phyloP scores from a whole-genome alignment of 2,797 vertebrate genomes.

The Enteromius fasciolatus region DNA sequence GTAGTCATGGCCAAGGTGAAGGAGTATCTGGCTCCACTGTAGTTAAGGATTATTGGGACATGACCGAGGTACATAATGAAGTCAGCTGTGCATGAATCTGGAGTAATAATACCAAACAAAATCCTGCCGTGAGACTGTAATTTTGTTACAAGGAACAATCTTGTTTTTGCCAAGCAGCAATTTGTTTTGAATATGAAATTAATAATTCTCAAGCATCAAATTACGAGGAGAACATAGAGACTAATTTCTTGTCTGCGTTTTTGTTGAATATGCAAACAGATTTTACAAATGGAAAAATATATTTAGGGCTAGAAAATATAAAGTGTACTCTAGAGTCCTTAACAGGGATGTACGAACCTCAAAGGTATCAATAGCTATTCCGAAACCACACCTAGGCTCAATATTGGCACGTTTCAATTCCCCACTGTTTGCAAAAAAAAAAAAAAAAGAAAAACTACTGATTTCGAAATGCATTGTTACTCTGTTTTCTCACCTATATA shows the following conservation, averaged over 20 bases:
- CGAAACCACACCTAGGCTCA: constrained; percentile 37
- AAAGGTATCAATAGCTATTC: constrained; percentile 9
- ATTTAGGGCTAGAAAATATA: neutral
- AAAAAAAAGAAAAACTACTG: too few species aligned
- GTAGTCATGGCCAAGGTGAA: constrained; percentile 71
- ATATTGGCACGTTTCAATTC: neutral
- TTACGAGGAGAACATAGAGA: neutral
- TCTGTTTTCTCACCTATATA: neutral
- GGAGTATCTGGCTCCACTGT: constrained; percentile 66
- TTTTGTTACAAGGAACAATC: neutral
- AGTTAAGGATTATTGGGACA: constrained; percentile 49
- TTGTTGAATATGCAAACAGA: constrained; percentile 1
- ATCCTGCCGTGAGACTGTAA: constrained; percentile 7
- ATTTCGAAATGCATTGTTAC: constrained; percentile 1
- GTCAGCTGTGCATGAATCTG: neutral
- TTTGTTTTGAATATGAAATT: constrained; percentile 38
- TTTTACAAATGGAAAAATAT: neutral
- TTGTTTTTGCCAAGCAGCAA: constrained; percentile 21
- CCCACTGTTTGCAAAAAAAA: neutral
- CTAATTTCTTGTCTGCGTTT: neutral
- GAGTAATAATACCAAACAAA: neutral
- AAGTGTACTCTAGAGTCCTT: neutral
- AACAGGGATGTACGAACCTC: neutral
- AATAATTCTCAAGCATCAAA: constrained; percentile 12
- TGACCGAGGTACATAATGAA: constrained; percentile 19